A percentile compares a stretch with the other conserved stretches of the same genome.
Evolutionary conservation across 1,140 invertebrate species (phyloP).

Genomic region (Chlorops oryzae): DNA sequence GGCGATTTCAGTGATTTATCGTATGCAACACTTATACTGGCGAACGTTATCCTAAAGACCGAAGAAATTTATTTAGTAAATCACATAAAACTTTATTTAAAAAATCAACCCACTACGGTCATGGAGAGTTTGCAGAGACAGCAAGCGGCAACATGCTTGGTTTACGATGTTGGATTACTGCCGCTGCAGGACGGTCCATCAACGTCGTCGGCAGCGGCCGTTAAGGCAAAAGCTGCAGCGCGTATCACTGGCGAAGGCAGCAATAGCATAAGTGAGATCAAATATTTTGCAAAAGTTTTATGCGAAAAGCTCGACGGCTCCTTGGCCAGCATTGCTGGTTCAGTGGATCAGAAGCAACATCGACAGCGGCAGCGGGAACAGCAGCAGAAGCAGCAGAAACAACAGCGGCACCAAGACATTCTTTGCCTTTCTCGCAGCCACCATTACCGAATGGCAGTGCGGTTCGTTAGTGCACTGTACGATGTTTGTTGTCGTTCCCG

Average conservation of each 20-base stretch:
- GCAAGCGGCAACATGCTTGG: not conserved
- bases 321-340: constrained; percentile 12
- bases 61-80: constrained; percentile 49
- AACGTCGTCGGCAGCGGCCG: constrained; percentile 39
- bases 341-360: constrained; percentile 7
- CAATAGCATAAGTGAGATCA: constrained; percentile 37
- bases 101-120: constrained; percentile 36
- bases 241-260: constrained; percentile 1
- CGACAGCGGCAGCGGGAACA: constrained; percentile 1
- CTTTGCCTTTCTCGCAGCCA: no score
- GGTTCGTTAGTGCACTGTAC: constrained; percentile 38
- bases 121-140: constrained; percentile 10
- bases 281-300: constrained; percentile 46
- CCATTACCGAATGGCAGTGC: constrained; percentile 31
- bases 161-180: no score
- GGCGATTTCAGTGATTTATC: constrained; percentile 46
- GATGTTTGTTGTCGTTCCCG: constrained; percentile 40
- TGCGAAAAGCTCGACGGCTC: constrained; percentile 38
- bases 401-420: not conserved
- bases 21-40: constrained; percentile 41
- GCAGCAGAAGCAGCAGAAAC: not conserved
- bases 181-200: constrained; percentile 35
- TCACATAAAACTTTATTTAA: constrained; percentile 49
- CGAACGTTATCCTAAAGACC: constrained; percentile 45
- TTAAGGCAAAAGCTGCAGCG: constrained; percentile 23